Conservation (phyloP, 2,888 invertebrate genomes). For the Lordiphosa andalusiaca region DNA sequence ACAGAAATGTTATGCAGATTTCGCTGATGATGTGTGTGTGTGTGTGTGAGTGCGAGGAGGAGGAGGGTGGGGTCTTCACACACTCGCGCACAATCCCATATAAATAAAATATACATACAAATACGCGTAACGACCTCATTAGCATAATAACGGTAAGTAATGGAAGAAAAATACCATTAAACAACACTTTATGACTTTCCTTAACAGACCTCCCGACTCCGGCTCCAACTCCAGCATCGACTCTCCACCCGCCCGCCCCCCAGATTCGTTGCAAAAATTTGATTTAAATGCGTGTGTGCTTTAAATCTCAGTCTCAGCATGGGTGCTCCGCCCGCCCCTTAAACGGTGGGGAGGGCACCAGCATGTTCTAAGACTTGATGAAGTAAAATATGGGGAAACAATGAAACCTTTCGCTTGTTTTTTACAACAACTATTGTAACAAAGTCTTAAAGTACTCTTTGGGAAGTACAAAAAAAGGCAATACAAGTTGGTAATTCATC, state of each 20-base stretch:
- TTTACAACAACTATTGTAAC: no score
- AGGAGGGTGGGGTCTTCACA: slow-evolving; percentile 5
- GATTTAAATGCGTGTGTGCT: slow-evolving; percentile 38
- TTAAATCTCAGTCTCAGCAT: slow-evolving; percentile 4
- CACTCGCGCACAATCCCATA: slow-evolving; percentile 55
- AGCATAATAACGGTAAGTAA: slow-evolving; percentile 79
- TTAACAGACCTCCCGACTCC: slow-evolving; percentile 35
- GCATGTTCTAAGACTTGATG: no score
- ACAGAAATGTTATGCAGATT: slow-evolving; percentile 8
- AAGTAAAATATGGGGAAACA: no score
- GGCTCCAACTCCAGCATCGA: slow-evolving; percentile 3
- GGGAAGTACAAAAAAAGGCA: no score
- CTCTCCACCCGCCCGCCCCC: slow-evolving; percentile 3
- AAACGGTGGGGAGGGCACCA: no score
- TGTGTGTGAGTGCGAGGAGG: not conserved
- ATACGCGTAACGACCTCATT: slow-evolving; percentile 78
- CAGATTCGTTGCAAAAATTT: slow-evolving; percentile 32
- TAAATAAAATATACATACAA: slow-evolving; percentile 73
- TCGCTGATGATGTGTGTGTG: not conserved
- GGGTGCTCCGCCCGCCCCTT: no score
- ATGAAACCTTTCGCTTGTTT: no score
- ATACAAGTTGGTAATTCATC: no score
- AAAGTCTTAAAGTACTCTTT: no score
- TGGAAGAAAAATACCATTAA: slow-evolving; percentile 79
- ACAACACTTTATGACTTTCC: slow-evolving; percentile 80